Percentiles rank a stretch among this genome's conserved stretches.
These are phyloP conservation scores for Tipula vernalis DNA, from an alignment of 2,888 invertebrate species.

Conservation along the genomic window DNA sequence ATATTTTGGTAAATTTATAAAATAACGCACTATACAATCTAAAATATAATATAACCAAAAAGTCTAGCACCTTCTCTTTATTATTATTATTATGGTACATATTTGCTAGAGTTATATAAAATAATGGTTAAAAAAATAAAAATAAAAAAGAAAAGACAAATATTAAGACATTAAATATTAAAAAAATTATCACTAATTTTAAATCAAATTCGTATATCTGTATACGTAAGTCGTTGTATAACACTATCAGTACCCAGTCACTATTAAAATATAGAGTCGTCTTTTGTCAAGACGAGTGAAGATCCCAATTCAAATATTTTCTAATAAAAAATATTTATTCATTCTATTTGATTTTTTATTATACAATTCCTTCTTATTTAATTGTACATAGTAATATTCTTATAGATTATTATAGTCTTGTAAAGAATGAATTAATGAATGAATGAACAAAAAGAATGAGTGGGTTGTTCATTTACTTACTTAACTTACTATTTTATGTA, in stretches of 20 bases:
- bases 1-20: no score
- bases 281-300: neutral
- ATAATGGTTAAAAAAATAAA: neutral
- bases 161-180: neutral
- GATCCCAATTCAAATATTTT: neutral
- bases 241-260: neutral
- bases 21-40: no score
- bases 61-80: neutral
- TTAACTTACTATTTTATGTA: neutral
- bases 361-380: neutral
- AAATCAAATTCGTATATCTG: neutral
- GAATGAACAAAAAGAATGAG: neutral
- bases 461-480: slow-evolving; percentile 4
- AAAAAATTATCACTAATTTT: neutral
- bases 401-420: neutral
- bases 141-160: neutral
- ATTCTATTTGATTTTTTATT: neutral
- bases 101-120: neutral
- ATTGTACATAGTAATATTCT: neutral
- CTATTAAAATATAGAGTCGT: neutral
- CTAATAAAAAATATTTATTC: slow-evolving; percentile 4
- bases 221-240: neutral
- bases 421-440: neutral
- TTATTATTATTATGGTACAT: neutral
- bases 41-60: neutral